Evolutionary conservation across 1,140 invertebrate genomes (phyloP), one percentile per base, ranked within the genome.

Genomic region (Drosophila gunungcola): DNA sequence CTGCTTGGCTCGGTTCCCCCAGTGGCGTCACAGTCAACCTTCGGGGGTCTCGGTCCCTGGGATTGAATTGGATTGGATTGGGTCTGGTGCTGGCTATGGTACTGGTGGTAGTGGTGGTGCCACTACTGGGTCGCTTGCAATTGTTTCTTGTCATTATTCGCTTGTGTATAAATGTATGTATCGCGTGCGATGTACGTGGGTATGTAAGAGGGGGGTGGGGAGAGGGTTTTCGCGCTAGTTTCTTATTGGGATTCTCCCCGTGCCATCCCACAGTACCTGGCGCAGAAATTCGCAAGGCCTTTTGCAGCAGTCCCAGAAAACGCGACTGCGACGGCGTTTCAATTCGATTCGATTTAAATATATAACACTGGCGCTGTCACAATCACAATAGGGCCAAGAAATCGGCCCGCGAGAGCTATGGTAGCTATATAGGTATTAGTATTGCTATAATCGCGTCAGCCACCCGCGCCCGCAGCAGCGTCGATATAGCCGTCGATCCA

Each of bases 21-120:
- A 69, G 57, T 82, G 75, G 79, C 83, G 83, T 86, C 83, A 86
- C 84, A 79, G 67, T 73, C 60, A 89, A 76, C 83, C 83, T 86
- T 86, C 82, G 56, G 52, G 49, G 49, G 54, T 32, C 61, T 68
- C 38, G 46, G 45, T 63, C 54, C n/a, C 51, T 80, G 75, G 52
- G 58, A 56, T 36, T 36, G 56, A 25, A 25, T 60, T 65, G 48
- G 12, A 48, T 48, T 16, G 48, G 27, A 7, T 48, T 7, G 25
- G 10, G 36, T 25, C 29, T 43, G 55, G 10, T 29, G n/a, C 21
- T 21, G 56, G n/a, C n/a, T 10, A 27, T 7, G 25, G 38, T 45
- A 13, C 27, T 32, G 63, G 63, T 53, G 48, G 38, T 54, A 25
- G 29, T 57, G 29, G 27, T 63, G 48, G 25, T 42, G 38, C 13